Percentiles rank a stretch among this genome's conserved stretches.
These are phyloP conservation scores for Bombus superbus DNA, from an alignment of 1,140 invertebrate species.

Conservation along the genomic window DNA sequence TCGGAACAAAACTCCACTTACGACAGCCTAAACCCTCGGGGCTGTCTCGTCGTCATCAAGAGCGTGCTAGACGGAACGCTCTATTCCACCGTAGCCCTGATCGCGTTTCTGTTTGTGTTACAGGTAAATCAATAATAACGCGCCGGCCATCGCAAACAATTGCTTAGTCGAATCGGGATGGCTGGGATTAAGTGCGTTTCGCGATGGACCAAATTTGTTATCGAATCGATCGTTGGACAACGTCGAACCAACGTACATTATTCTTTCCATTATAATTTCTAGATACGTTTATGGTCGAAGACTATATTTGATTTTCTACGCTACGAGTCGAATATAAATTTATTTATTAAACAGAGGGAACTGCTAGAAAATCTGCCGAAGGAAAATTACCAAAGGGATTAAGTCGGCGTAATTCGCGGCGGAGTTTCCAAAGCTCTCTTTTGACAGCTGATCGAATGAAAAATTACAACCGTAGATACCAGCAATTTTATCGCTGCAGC, in stretches of 20 bases:
- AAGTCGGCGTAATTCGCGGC: not conserved
- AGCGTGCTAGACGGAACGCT: slow-evolving; percentile 56
- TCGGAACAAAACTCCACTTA: slow-evolving; percentile 64
- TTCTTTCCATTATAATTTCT: too few relatives aligned
- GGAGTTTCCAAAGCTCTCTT: not conserved
- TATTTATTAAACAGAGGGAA: not conserved
- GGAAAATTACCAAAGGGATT: not conserved
- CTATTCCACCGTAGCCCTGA: slow-evolving; percentile 52
- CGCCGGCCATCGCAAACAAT: not conserved
- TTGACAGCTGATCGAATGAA: not conserved
- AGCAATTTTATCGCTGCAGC: not conserved
- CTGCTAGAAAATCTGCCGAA: not conserved
- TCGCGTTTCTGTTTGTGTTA: slow-evolving; percentile 59
- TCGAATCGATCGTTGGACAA: not conserved
- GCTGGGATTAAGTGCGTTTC: not conserved
- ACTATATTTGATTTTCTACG: not conserved
- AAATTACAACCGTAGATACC: not conserved
- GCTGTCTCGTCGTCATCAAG: slow-evolving; percentile 60
- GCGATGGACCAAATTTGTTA: not conserved
- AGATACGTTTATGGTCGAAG: not conserved
- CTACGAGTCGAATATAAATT: not conserved
- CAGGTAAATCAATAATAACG: slow-evolving; percentile 54
- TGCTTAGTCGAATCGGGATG: not conserved
- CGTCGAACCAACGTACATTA: not conserved
- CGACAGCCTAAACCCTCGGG: slow-evolving; percentile 57